phyloP scores from a whole-genome alignment of 2,888 invertebrate genomes.

The Macaria notata region DNA sequence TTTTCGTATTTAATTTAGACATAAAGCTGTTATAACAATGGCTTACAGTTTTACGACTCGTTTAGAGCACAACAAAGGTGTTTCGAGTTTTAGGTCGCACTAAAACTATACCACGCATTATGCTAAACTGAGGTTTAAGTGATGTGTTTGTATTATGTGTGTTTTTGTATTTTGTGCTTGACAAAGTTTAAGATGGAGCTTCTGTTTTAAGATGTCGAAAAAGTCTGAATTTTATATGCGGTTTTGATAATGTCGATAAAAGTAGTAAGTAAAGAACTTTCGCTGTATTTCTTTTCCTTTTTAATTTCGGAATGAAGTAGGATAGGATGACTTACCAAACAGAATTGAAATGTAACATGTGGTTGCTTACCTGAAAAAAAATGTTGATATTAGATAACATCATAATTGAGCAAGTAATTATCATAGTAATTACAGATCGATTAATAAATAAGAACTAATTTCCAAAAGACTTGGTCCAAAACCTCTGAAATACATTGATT shows the following conservation, averaged over 20 bases:
- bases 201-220: too few relatives aligned
- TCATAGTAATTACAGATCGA: too few relatives aligned
- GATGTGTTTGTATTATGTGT: constrained; percentile 10
- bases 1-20: constrained; percentile 36
- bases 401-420: too few relatives aligned
- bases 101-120: constrained; percentile 16
- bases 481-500: constrained; percentile 2
- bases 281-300: too few relatives aligned
- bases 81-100: constrained; percentile 19
- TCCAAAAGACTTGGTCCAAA: too few relatives aligned
- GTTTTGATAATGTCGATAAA: too few relatives aligned
- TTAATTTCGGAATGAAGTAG: too few relatives aligned
- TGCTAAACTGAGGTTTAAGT: constrained; percentile 1
- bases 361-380: constrained; percentile 35
- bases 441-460: too few relatives aligned
- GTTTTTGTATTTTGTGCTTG: neutral
- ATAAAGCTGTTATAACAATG: constrained; percentile 33
- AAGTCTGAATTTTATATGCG: too few relatives aligned
- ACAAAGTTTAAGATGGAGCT: too few relatives aligned
- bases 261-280: too few relatives aligned
- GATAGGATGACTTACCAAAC: too few relatives aligned
- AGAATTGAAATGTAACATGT: neutral
- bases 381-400: constrained; percentile 4
- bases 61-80: constrained; percentile 25
- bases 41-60: constrained; percentile 26